These are phyloP conservation scores for Lonchura striata DNA, from an alignment of 2,113 vertebrate genomes.

Conservation along the genomic window DNA sequence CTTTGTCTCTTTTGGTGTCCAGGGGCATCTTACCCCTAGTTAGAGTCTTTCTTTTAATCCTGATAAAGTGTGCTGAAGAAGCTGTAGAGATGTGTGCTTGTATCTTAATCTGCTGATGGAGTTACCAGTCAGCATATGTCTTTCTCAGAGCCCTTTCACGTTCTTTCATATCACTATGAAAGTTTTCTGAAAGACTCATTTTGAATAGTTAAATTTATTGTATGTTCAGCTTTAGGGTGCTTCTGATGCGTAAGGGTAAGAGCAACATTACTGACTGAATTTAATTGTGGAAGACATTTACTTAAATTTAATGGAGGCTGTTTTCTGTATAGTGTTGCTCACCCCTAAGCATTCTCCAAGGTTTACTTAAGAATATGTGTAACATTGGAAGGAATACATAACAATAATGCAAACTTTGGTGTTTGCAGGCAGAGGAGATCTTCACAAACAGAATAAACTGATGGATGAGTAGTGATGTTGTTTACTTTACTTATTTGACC, in stretches of 20 bases:
- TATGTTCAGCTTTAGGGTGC: not conserved
- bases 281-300: not conserved
- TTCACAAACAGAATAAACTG: not conserved
- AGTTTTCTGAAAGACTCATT: not conserved
- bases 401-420: not conserved
- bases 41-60: not conserved
- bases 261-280: not conserved
- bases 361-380: not conserved
- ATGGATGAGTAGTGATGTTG: not conserved
- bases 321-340: not conserved
- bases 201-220: not conserved
- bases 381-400: not conserved
- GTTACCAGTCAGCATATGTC: not conserved
- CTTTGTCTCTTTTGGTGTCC: not conserved
- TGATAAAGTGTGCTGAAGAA: not conserved
- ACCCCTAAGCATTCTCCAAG: not conserved
- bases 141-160: not conserved
- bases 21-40: not conserved
- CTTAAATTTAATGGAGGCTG: not conserved
- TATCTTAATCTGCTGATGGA: not conserved
- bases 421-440: not conserved
- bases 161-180: not conserved
- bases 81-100: not conserved
- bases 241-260: not conserved
- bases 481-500: not conserved